phyloP scores from a whole-genome alignment of 2,113 vertebrate species.

The Hypocryptadius cinnamomeus region DNA sequence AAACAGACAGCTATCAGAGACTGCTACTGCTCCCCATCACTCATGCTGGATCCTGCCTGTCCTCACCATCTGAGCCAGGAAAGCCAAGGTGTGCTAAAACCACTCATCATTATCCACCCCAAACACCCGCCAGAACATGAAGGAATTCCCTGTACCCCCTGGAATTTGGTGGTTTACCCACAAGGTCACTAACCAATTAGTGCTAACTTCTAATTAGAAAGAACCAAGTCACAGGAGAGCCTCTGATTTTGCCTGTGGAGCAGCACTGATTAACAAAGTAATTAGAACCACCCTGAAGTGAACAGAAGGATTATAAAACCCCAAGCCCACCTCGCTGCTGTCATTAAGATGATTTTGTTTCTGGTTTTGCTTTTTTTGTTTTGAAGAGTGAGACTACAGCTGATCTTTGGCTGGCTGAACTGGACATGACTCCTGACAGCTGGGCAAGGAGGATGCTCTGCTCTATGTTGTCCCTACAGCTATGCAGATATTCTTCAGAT shows the following conservation, averaged over 20 bases:
- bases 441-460: background rate
- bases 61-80: background rate
- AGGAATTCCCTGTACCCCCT: background rate
- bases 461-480: accelerated
- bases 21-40: accelerated
- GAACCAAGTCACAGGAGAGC: background rate
- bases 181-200: background rate
- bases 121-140: background rate
- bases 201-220: slow-evolving; percentile 1
- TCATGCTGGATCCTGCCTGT: background rate
- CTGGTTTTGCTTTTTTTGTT: accelerated
- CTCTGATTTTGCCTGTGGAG: background rate
- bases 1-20: accelerated
- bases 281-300: background rate
- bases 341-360: background rate
- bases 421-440: background rate
- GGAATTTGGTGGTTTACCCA: background rate
- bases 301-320: background rate
- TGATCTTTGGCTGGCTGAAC: background rate
- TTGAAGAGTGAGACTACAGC: background rate
- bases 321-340: background rate
- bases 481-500: background rate
- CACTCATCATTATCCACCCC: background rate
- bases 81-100: background rate
- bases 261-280: background rate